These are phyloP conservation scores for Tetropium fuscum DNA, from an alignment of 2,888 invertebrate genomes.

Conservation along the genomic window DNA sequence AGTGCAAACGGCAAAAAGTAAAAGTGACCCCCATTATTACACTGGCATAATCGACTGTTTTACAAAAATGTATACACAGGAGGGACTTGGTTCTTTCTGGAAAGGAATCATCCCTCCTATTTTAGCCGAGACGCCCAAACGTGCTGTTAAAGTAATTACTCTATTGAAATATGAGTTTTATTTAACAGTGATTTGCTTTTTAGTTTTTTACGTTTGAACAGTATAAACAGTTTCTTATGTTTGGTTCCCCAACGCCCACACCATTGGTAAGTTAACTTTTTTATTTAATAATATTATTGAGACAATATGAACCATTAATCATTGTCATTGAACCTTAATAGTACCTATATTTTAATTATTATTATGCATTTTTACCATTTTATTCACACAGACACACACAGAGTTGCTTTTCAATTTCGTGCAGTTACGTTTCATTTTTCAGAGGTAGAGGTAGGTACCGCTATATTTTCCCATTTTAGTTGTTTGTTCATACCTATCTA, in stretches of 20 bases:
- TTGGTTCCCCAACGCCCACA: constrained; percentile 80
- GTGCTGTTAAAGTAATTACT: constrained; percentile 82
- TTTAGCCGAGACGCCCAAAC: constrained; percentile 93
- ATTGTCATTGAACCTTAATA: neutral
- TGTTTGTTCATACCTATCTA: too few relatives aligned
- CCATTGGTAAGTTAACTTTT: constrained; percentile 73
- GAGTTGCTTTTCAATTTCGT: too few relatives aligned
- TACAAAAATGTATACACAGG: constrained; percentile 86
- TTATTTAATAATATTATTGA: constrained; percentile 6
- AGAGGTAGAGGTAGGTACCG: too few relatives aligned
- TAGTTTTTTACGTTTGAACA: constrained; percentile 94
- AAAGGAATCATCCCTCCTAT: constrained; percentile 95
- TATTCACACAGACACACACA: too few relatives aligned
- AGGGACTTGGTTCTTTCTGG: constrained; percentile 89
- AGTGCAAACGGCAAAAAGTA: constrained; percentile 71
- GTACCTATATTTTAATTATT: too few relatives aligned
- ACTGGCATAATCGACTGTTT: constrained; percentile 89
- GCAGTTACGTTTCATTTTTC: too few relatives aligned
- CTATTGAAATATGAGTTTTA: neutral
- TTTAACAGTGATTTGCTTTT: constrained; percentile 51
- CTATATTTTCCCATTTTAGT: too few relatives aligned
- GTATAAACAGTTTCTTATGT: constrained; percentile 87
- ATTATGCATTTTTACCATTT: too few relatives aligned
- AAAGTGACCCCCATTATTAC: constrained; percentile 71
- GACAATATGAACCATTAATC: too few relatives aligned